Percentiles rank a stretch among this genome's conserved stretches.
Conservation (phyloP, 2,113 vertebrate genomes). For the Pionites leucogaster region DNA sequence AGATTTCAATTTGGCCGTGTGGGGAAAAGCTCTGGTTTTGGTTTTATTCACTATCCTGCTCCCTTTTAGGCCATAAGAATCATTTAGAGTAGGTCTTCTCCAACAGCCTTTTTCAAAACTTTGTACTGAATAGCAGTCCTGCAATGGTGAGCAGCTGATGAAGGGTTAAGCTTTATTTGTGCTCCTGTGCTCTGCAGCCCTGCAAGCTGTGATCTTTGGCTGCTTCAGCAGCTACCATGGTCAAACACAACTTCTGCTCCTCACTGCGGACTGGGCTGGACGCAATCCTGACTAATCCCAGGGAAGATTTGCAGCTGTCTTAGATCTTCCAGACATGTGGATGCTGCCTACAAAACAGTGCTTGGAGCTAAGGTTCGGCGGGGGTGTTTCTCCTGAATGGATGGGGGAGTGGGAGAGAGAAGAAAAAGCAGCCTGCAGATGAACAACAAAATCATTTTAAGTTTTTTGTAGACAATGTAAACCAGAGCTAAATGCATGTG, state of each 20-base stretch:
- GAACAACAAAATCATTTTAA: neutral
- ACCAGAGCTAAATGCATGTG: neutral
- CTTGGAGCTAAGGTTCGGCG: neutral
- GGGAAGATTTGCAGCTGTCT: neutral
- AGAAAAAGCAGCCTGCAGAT: neutral
- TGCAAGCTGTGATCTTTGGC: neutral
- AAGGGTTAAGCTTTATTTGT: conserved; percentile 4
- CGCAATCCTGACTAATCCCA: neutral
- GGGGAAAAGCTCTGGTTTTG: neutral
- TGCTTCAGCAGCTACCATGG: neutral
- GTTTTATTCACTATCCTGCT: neutral
- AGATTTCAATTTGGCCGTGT: neutral
- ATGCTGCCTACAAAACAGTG: neutral
- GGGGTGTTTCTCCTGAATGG: neutral
- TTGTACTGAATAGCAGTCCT: neutral
- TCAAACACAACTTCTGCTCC: neutral
- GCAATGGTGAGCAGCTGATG: neutral
- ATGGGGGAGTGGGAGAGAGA: neutral
- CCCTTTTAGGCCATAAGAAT: neutral
- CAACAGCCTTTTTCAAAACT: neutral
- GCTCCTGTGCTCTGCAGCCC: neutral
- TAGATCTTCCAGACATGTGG: neutral
- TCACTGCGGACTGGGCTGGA: neutral
- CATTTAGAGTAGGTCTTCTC: neutral
- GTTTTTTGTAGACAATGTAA: neutral